Base-by-base conservation (phyloP, 2,888 invertebrate genomes). In the Phortica magna region DNA sequence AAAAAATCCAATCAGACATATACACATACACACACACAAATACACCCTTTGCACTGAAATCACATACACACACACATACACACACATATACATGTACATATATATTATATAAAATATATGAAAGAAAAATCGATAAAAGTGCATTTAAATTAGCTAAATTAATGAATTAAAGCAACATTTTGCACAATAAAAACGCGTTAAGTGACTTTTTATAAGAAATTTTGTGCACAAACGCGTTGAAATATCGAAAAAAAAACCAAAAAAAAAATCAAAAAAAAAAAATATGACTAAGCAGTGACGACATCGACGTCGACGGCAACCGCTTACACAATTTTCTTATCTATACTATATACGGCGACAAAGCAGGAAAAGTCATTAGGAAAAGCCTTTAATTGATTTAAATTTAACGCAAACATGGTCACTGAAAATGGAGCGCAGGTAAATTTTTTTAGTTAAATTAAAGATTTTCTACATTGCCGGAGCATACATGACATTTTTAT, bases 341-440 rank as follows among this genome's bases (percentile, higher is more conserved):
- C 85, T 85, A 89, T 87, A 89, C 85, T 82, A 82, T 81, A 89
- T 84, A 83, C 73, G 79, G 59, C 42, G 74, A 73, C 43, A 76
- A 57, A 70, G 61, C 55, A 73, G 61, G 68, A 12, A 19, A 9
- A 64, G 10, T 22, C 19, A 53, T n/a, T n/a, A 57, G n/a, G 43
- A 57, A 19, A 71, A 42, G 53, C 10, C n/a, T 42, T 48, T 55
- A 71, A 71, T 71, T 70, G 41, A 70, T 53, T 70, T 17, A 53
- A 22, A 53, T 12, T 12, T 72, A 41, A 74, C 31, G 65, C 61
- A 17, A 89, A 91, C 88, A 92, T 92, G 92, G 92, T 92, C 79
- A 92, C 92, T 75, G 92, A 92, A 89, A 92, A 92, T 83, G 92
- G 92, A 89, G 88, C 89, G 78, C 92, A 92, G 92, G 92, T 92